Base-by-base conservation (phyloP, 2,113 vertebrate genomes). In the Terrapene triunguis region DNA sequence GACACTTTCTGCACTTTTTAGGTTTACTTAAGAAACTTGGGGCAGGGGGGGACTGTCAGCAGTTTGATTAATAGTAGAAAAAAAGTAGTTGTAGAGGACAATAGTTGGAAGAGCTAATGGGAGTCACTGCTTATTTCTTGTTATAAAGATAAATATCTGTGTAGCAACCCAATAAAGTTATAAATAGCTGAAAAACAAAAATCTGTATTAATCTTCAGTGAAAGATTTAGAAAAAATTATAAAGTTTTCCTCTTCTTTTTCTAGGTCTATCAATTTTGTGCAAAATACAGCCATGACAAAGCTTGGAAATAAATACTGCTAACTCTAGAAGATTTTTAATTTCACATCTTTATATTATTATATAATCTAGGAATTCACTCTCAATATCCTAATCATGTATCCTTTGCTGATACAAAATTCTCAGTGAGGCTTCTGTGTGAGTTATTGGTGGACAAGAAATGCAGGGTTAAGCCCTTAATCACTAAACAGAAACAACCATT, bases 1-100 rank as follows among this genome's bases (percentile, higher is more conserved):
- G 94, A 96, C 88, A 80, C 72, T 87, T 94, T 94, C 83, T 87
- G 84, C 59, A 90, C 57, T 97, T 94, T 97, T 92, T 94, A 94
- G 82, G 50, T 94, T 98, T 92, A 79, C 80, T 97, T 97, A 95
- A 88, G 87, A 85, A 96, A 91, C 87, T 90, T 95, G 94, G 25
- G 27, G 10, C 85, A 10, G 89, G 35, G 96, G 74, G 44, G 22
- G 88, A 76, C 88, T 97, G 82, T 94, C 84, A 95, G 53, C 94
- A 88, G 54, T 93, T 95, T 95, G 83, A 81, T 88, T 97, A 90
- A 93, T 87, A 65, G 89, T 79, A 65, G 85, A 87, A 57, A 94
- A 22, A 87, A 62, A 57, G 42, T 65, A 13, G 29, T 79, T 91
- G 32, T 95, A 80, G 53, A 96, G 80, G 87, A 85, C 57, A 38